These are phyloP conservation scores for Strigamia maritima DNA, from an alignment of 2,888 invertebrate species.

Conservation along the genomic window DNA sequence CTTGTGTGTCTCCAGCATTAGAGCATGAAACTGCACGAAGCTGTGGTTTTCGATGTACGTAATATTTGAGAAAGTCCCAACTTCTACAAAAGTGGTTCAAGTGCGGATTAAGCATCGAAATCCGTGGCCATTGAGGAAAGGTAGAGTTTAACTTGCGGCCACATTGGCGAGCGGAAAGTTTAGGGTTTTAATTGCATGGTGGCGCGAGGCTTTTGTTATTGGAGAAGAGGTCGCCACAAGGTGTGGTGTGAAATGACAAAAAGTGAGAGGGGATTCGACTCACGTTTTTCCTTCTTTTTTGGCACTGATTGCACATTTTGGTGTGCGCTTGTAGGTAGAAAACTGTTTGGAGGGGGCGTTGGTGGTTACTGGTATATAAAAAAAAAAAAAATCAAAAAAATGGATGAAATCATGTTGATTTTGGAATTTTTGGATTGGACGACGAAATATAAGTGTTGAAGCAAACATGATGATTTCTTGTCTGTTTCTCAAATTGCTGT, in stretches of 20 bases:
- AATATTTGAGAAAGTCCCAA: too few species aligned
- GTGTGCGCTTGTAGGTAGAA: neutral
- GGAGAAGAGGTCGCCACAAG: neutral
- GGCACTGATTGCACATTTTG: constrained; percentile 25
- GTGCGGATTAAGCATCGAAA: too few species aligned
- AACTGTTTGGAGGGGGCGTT: neutral
- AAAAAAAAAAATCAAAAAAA: neutral
- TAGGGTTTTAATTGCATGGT: neutral
- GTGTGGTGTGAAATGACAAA: neutral
- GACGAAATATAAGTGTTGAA: neutral
- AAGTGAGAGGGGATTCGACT: neutral
- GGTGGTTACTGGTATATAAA: too few species aligned
- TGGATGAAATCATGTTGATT: neutral
- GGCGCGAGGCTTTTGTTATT: neutral
- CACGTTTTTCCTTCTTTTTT: neutral
- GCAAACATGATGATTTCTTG: neutral
- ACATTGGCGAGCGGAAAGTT: neutral
- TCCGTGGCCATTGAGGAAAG: neutral
- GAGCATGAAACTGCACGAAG: too few species aligned
- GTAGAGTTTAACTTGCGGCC: neutral
- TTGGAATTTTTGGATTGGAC: neutral
- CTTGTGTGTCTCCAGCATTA: too few species aligned
- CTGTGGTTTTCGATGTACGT: too few species aligned
- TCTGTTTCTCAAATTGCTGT: constrained; percentile 9
- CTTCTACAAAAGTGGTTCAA: too few species aligned